Conservation (phyloP, 2,888 invertebrate species). For the Gasteruption jaculator region DNA sequence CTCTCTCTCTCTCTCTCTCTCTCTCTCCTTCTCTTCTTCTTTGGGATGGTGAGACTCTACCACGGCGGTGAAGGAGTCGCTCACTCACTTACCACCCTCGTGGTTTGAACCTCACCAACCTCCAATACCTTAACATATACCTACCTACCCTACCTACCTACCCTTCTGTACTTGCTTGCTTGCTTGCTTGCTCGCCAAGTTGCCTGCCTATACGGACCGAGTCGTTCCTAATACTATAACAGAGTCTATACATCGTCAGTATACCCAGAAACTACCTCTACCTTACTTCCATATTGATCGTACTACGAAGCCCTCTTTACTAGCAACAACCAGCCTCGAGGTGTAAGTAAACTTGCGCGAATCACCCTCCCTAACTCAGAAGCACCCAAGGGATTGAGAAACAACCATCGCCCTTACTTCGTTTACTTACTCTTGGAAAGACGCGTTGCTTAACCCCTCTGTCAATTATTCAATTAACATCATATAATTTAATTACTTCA, state of each 20-base stretch:
- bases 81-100: slow-evolving; percentile 42
- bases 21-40: neutral
- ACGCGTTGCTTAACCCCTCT: too few species aligned
- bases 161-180: slow-evolving; percentile 26
- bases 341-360: slow-evolving; percentile 38
- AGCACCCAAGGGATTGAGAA: too few species aligned
- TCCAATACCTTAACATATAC: slow-evolving; percentile 24
- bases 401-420: too few species aligned
- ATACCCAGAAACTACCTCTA: slow-evolving; percentile 32
- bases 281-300: slow-evolving; percentile 45
- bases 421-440: too few species aligned
- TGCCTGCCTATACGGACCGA: slow-evolving; percentile 37
- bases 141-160: slow-evolving; percentile 14
- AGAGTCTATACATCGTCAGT: slow-evolving; percentile 38
- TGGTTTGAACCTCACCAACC: slow-evolving; percentile 33
- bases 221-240: slow-evolving; percentile 42
- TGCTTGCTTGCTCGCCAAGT: slow-evolving; percentile 28
- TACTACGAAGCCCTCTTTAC: slow-evolving; percentile 42
- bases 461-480: too few species aligned
- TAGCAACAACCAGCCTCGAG: slow-evolving; percentile 32
- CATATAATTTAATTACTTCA: too few species aligned
- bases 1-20: slow-evolving; percentile 1
- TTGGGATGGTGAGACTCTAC: slow-evolving; percentile 11
- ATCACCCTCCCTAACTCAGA: too few species aligned
- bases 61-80: slow-evolving; percentile 43